Conservation (phyloP, 2,888 invertebrate species). For the Drosophila vallismaia region DNA sequence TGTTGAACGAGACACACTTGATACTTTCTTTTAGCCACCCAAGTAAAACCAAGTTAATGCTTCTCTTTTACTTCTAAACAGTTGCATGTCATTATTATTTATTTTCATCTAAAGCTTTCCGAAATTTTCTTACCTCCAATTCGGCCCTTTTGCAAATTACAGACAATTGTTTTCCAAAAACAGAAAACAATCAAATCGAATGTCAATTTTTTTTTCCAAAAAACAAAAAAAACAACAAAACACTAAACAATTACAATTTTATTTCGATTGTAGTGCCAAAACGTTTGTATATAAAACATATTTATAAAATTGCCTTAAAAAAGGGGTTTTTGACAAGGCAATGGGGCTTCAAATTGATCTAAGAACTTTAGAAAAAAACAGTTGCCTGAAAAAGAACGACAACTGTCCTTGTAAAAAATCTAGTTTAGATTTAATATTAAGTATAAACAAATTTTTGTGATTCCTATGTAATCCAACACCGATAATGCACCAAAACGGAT, state of each 20-base stretch:
- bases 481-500: conserved; percentile 32
- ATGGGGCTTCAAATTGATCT: neutral
- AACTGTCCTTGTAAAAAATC: conserved; percentile 24
- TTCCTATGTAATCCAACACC: conserved; percentile 10
- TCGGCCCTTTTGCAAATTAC: conserved; percentile 44
- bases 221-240: neutral
- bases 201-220: conserved; percentile 76
- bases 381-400: conserved; percentile 1
- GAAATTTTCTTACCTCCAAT: conserved; percentile 49
- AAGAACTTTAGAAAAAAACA: conserved; percentile 12
- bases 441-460: conserved; percentile 22
- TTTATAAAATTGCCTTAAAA: conserved; percentile 24
- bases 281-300: conserved; percentile 7
- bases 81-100: conserved; percentile 31
- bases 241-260: conserved; percentile 24
- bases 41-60: conserved; percentile 31
- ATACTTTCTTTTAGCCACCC: conserved; percentile 23
- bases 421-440: conserved; percentile 26
- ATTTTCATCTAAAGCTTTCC: conserved; percentile 43
- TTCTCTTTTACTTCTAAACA: conserved; percentile 6
- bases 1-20: conserved; percentile 48
- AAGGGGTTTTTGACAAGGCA: neutral
- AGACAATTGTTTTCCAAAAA: conserved; percentile 19
- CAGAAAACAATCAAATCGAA: conserved; percentile 62
- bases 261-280: conserved; percentile 30